Percentiles rank a stretch among this genome's conserved stretches.
Evolutionary conservation across 92 coral and sea anemone species (phyloP).

Genomic region (Parazoanthus swiftii): DNA sequence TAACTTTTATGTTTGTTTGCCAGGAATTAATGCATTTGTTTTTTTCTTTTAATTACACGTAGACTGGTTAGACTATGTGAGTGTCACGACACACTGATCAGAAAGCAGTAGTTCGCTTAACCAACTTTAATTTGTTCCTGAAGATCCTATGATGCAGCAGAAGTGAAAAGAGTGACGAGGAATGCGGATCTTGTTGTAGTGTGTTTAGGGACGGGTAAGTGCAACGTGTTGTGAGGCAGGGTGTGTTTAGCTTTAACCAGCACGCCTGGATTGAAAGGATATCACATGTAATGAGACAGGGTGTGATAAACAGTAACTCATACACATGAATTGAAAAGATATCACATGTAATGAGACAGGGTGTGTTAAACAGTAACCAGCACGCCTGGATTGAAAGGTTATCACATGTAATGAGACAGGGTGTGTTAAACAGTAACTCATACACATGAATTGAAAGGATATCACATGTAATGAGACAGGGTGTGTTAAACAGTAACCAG

Average conservation of each 20-base stretch:
- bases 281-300: too few species aligned
- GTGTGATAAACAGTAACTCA: too few species aligned
- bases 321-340: too few species aligned
- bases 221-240: neutral
- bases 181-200: conserved; percentile 53
- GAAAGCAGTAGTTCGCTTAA: neutral
- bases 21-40: neutral
- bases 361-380: too few species aligned
- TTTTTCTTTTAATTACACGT: too few species aligned
- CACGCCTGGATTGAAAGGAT: too few species aligned
- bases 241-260: neutral
- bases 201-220: conserved; percentile 57
- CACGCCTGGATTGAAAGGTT: too few species aligned
- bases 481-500: neutral
- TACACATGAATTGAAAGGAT: too few species aligned
- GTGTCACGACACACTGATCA: neutral
- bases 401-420: too few species aligned
- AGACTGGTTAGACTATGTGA: neutral
- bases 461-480: neutral
- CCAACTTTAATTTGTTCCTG: neutral
- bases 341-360: too few species aligned
- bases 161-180: conserved; percentile 38
- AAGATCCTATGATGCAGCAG: conserved; percentile 43
- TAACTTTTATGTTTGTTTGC: neutral
- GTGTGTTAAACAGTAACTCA: too few species aligned